Evolutionary conservation across 2,888 invertebrate species (phyloP), one percentile per base, ranked within the genome.

Genomic region (Caenorhabditis parvicauda): DNA sequence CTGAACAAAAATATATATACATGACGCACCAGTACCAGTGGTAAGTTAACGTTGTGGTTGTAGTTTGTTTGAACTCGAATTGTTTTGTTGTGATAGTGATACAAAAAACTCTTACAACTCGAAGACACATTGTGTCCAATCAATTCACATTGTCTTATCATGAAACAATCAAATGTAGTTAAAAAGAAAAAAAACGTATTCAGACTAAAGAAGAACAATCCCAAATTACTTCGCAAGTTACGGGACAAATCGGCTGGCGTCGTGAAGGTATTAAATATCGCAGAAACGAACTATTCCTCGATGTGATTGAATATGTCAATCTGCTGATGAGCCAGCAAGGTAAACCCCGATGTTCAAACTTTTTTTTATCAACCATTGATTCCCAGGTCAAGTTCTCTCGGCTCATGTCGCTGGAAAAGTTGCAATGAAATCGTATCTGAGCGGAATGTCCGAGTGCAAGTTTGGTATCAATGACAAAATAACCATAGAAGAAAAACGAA

Each of bases 381-480:
- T 75, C 81, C 24, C 81, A 90, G 92, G 93, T 53, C 96, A 98
- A 86, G 96, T 98, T 27, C 85, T 99, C 54, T 95, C 95, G 17
- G 95, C 98, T 44, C 98, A 99, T 81, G 98, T 99, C 37, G 98
- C 98, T 25, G 98, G 98, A 51, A 94, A 95, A 83, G 94, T 99
- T 52, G 93, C 96, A 35, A 98, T 99, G 98, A 99, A 99, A 85
- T 94, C 95, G 0, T 99, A 96, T 83, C 85, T 99, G 59, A 95
- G 95, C 24, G 98, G 98, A 29, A 99, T 99, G 98, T 98, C 98
- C 0, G 98, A 98, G 83, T 99, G 98, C 86, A 99, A 98, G 86
- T 98, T 87, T 83, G 98, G 98, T 17, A 96, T 98, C 81, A 99
- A 99, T 81, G 98, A 99, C 83, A 99, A 98, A 84, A 91, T 98